Percentiles rank a stretch among this genome's conserved stretches.
Conservation (phyloP, 2,888 invertebrate species). For the Cheilosia vernalis region DNA sequence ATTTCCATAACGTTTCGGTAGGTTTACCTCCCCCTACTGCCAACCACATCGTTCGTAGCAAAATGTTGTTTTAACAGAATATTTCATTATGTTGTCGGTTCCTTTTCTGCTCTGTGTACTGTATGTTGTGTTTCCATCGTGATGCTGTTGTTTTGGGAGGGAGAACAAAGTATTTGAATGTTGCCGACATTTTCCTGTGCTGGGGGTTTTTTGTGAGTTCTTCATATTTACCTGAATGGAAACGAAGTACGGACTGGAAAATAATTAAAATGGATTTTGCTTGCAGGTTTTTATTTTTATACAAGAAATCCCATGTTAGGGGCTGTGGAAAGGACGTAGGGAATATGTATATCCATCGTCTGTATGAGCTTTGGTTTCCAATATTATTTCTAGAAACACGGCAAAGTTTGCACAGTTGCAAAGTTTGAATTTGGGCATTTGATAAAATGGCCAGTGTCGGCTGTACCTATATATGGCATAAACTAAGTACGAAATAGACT, state of each 20-base stretch:
- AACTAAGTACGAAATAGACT: no score
- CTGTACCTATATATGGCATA: no score
- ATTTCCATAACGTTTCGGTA: background rate
- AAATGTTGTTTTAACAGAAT: background rate
- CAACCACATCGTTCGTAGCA: constrained; percentile 6
- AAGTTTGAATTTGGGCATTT: no score
- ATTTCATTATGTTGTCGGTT: constrained; percentile 2
- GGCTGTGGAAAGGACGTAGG: no score
- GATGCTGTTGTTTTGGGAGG: background rate
- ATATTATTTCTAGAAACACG: no score
- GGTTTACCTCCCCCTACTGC: background rate
- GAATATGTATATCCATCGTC: no score
- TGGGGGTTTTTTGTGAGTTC: background rate
- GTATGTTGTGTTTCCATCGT: background rate
- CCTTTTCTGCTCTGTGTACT: no score
- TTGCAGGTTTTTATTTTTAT: background rate
- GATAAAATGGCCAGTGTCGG: no score
- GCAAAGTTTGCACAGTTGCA: no score
- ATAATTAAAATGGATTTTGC: constrained; percentile 4
- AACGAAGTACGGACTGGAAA: constrained; percentile 11
- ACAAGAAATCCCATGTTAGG: no score
- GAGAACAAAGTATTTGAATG: constrained; percentile 3
- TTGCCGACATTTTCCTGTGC: background rate
- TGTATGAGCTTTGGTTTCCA: no score
- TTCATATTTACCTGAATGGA: constrained; percentile 3